Evolutionary conservation across 2,888 invertebrate species (phyloP), one percentile per base, ranked within the genome.

Genomic region (Drosophila nr. perissopoda): DNA sequence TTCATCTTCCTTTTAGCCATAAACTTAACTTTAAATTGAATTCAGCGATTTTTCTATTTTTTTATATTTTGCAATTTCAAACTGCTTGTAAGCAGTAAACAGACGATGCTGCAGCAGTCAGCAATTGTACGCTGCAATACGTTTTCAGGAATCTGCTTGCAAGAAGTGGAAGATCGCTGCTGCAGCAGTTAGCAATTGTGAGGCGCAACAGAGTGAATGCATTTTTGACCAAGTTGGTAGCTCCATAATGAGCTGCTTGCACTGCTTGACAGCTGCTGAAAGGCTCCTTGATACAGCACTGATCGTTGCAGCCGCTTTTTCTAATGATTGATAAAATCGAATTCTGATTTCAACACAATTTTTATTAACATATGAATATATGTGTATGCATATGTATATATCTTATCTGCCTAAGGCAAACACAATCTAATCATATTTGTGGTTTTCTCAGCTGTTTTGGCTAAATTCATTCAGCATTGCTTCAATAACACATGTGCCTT

Each of bases 1-100:
- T 88, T 76, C 59, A 82, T 84, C 83, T 85, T 75, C 60, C 65
- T 49, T 70, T 70, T 56, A 72, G 59, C 69, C 29, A 62, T 61
- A 65, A 76, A 77, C 48, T 65, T 66, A 68, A 68, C 65, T 60
- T 52, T 48, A 51, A 63, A 71, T 75, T 66, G 40, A 57, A 36
- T 38, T 38, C 48, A 27, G 16, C 7, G 2, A 16, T 13, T 40
- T 36, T 36, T 27, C 11, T 36, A 16, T 51, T 52, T 33, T 18
- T 61, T 51, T 11, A 11, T 16, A 34, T 27, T 57, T 29, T 31
- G 51, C 6, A 38, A 52, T 0, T 11, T 13, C 0, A 4, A 6
- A 57, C 79, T 79, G 70, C 79, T 76, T 77, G 54, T 29, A 7
- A 2, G 3, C 16, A 27, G 13, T n/a, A 4, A 0, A 11, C 0